Conservation (phyloP, 2,888 invertebrate species). For the Odontomyia ornata region DNA sequence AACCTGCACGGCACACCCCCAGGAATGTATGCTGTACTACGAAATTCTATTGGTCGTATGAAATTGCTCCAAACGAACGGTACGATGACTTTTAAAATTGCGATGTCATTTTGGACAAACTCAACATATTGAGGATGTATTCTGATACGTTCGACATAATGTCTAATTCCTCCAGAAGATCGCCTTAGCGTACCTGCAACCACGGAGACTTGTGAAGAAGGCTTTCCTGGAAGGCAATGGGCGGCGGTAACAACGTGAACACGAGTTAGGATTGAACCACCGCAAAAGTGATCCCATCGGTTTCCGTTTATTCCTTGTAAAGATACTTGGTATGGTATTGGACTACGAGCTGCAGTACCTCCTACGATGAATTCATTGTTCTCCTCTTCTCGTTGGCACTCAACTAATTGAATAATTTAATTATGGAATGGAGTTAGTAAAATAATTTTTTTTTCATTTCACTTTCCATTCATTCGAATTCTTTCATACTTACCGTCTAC, state of each 20-base stretch:
- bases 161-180: conserved; percentile 54
- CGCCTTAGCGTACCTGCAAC: conserved; percentile 50
- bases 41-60: conserved; percentile 63
- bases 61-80: conserved; percentile 57
- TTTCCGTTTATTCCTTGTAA: conserved; percentile 52
- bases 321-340: conserved; percentile 62
- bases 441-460: background rate
- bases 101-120: conserved; percentile 60
- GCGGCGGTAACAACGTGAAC: conserved; percentile 61
- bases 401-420: background rate
- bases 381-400: background rate
- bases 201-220: conserved; percentile 51
- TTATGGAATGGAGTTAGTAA: background rate
- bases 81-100: conserved; percentile 59
- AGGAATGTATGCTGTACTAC: conserved; percentile 55
- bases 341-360: conserved; percentile 50
- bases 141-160: conserved; percentile 56
- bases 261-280: conserved; percentile 60
- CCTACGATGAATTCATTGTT: conserved; percentile 45
- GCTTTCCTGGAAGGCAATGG: conserved; percentile 57
- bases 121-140: conserved; percentile 60
- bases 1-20: conserved; percentile 57
- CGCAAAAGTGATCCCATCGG: conserved; percentile 59
- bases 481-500: background rate
- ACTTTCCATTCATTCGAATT: background rate